Percentiles rank a stretch among this genome's conserved stretches.
Evolutionary conservation across 2,888 invertebrate species (phyloP).

Genomic region (Microplitis deprimator): DNA sequence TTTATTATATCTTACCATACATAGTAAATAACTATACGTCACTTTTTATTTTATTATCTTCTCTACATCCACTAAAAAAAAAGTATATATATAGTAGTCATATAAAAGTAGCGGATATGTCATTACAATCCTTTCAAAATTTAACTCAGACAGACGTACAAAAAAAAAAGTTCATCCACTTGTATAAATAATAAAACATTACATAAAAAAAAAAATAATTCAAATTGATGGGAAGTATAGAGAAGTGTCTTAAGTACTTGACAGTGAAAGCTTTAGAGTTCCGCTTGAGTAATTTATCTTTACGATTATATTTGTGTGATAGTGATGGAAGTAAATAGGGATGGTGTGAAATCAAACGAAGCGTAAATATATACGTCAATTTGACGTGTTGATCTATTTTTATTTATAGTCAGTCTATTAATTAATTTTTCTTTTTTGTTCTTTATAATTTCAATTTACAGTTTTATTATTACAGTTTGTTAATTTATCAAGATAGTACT

Average conservation of each 20-base stretch:
- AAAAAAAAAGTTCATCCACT: not conserved
- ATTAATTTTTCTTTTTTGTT: too few relatives aligned
- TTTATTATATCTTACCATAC: not conserved
- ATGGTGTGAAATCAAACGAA: conserved; percentile 41
- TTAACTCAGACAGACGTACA: too few relatives aligned
- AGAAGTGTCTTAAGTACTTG: conserved; percentile 28
- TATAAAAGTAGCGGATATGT: not conserved
- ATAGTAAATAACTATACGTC: not conserved
- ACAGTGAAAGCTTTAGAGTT: conserved; percentile 20
- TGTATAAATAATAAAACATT: not conserved
- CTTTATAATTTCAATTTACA: too few relatives aligned
- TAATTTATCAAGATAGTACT: too few relatives aligned
- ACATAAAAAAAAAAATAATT: conserved; percentile 9
- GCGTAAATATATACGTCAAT: conserved; percentile 38
- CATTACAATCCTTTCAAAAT: not conserved
- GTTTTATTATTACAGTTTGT: too few relatives aligned
- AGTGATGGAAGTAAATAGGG: conserved; percentile 31
- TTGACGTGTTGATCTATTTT: conserved; percentile 3
- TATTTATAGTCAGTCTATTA: not conserved
- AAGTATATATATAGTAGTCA: not conserved
- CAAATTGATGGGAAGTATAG: conserved; percentile 32
- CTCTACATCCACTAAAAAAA: not conserved
- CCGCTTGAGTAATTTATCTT: conserved; percentile 39
- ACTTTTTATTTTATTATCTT: not conserved
- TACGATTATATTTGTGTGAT: conserved; percentile 20